Evolutionary conservation across 1,140 invertebrate genomes (phyloP), one percentile per base, ranked within the genome.

Genomic region (Harpegnathos saltator): DNA sequence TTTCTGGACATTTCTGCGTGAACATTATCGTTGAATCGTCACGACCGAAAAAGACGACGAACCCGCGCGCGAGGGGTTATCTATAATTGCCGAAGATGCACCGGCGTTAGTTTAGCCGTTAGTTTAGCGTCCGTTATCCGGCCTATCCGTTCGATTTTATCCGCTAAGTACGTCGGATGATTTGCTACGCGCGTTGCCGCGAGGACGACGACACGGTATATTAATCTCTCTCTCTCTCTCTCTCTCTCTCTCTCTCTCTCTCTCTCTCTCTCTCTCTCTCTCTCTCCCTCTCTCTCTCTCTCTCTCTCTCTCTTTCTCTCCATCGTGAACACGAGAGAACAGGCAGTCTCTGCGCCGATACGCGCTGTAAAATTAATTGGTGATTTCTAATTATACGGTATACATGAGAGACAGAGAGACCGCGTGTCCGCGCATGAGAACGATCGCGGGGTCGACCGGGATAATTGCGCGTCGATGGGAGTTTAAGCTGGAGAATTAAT

Each of bases 21-120:
- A n/a, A n/a, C n/a, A n/a, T n/a, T 29, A 29, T 69, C 33, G 33
- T 50, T 26, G 0, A n/a, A 17, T 15, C 63, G 63, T 66, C 17
- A 3, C 12, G 52, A 50, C 29, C 38, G 61, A 56, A 22, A 14
- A 54, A 77, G 19, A 66, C 38, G 61, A 38, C 26, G 48, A n/a
- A 66, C 44, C 66, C 54, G n/a, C n/a, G 38, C n/a, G 26, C 26
- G 17, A 19, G 11, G 33, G 73, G 22, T 74, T 48, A 73, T 77
- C 50, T 77, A 38, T 56, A 77, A 77, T 77, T 77, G 48, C 48
- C 74, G 9, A 77, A 77, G 62, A 66, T 68, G 62, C 74, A 77
- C 11, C 14, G n/a, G 0, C 26, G 26, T 26, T 56, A 68, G 74
- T 63, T 26, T 56, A 68, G 74, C 74, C 74, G 62, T 78, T 78